A percentile compares a stretch with the other conserved stretches of the same genome.
These are phyloP conservation scores for Exocentrus adspersus DNA, from an alignment of 2,888 invertebrate species.

Conservation along the genomic window DNA sequence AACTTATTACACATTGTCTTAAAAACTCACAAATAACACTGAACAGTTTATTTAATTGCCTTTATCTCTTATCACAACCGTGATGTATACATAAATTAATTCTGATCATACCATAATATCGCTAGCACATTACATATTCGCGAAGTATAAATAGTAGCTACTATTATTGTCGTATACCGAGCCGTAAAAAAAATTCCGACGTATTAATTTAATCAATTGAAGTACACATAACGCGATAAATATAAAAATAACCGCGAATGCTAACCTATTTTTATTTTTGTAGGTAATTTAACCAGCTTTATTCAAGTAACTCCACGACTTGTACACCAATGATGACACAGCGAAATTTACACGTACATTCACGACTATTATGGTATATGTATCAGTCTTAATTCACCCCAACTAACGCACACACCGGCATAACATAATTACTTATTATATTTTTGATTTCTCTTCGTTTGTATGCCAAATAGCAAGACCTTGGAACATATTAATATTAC, in stretches of 20 bases:
- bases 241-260: slow-evolving; percentile 17
- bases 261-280: slow-evolving; percentile 21
- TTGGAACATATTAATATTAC: neutral
- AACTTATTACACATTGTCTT: slow-evolving; percentile 15
- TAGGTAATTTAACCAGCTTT: slow-evolving; percentile 5
- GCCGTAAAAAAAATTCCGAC: neutral
- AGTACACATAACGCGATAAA: slow-evolving; percentile 1
- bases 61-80: slow-evolving; percentile 24
- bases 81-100: slow-evolving; percentile 21
- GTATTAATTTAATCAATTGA: slow-evolving; percentile 11
- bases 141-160: slow-evolving; percentile 6
- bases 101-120: slow-evolving; percentile 19
- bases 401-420: neutral
- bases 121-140: slow-evolving; percentile 16
- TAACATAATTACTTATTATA: neutral
- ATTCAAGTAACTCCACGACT: neutral
- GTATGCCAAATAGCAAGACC: neutral
- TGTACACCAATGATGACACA: slow-evolving; percentile 17
- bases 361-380: slow-evolving; percentile 16
- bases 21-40: slow-evolving; percentile 25
- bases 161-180: neutral
- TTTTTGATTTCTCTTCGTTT: neutral
- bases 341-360: slow-evolving; percentile 17
- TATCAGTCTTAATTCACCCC: neutral
- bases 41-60: slow-evolving; percentile 20